These are phyloP conservation scores for Rhagoletis pomonella DNA, from an alignment of 1,140 invertebrate genomes.

Conservation along the genomic window DNA sequence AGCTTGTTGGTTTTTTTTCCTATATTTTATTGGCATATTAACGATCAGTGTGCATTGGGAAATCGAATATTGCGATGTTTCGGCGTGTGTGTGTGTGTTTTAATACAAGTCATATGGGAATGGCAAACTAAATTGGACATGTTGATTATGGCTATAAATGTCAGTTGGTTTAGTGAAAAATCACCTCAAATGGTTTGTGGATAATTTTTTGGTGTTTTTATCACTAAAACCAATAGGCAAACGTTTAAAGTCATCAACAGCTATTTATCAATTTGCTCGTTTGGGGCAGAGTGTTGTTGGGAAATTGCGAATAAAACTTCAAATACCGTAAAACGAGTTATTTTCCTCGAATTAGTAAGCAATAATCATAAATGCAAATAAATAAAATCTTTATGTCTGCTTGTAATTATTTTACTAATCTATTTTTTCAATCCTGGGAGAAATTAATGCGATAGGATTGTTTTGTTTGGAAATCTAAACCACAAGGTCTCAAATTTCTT, in stretches of 20 bases:
- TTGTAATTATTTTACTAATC: too few relatives aligned
- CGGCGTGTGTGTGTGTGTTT: too few relatives aligned
- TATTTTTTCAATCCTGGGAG: too few relatives aligned
- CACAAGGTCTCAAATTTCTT: too few relatives aligned
- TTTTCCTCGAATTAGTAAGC: too few relatives aligned
- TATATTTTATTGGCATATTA: background rate
- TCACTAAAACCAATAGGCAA: background rate
- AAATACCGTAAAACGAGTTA: too few relatives aligned
- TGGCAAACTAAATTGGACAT: constrained; percentile 37
- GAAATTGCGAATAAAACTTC: too few relatives aligned
- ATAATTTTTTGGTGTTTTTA: constrained; percentile 18
- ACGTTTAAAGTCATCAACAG: background rate
- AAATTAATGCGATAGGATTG: too few relatives aligned
- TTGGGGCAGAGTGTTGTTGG: background rate
- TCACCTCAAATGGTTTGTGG: constrained; percentile 1
- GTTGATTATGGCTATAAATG: constrained; percentile 45
- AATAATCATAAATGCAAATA: too few relatives aligned
- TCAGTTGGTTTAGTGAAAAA: constrained; percentile 35
- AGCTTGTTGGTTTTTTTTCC: background rate
- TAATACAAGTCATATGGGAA: background rate
- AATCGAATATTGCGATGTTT: background rate
- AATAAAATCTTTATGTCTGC: too few relatives aligned
- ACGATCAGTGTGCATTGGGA: background rate
- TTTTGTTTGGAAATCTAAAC: too few relatives aligned
- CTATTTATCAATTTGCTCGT: background rate